Base-by-base conservation (phyloP, 2,888 invertebrate genomes). In the Tanypteryx hageni region DNA sequence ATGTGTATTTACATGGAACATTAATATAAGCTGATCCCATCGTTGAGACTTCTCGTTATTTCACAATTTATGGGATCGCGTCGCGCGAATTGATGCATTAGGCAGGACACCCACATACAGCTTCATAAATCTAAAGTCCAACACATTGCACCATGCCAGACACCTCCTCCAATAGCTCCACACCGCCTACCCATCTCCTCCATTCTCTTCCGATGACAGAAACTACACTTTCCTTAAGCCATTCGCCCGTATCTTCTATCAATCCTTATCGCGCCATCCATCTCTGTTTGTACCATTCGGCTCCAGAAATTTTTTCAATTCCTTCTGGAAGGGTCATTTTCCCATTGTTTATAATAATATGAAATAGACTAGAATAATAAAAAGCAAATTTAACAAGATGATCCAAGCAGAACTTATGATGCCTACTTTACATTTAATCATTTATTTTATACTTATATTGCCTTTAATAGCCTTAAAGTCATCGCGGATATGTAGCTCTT, bases 51-150 rank as follows among this genome's bases (percentile, higher is more conserved):
- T 44, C 44, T 44, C 44, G 44, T 44, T 3, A 44, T 44, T 44
- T 44, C 14, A 31, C 83, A 57, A 83, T 83, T 83, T 83, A 83
- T 83, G 57, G 57, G 83, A 56, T n/a, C n/a, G 56, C 83, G 18
- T 83, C 83, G 44, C 57, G 16, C 83, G 0, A n/a, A 83, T 83
- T 57, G 83, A 83, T 83, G 56, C 83, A 83, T 83, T 83, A 83
- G 83, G n/a, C 56, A 10, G n/a, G 83, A 56, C 83, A n/a, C 13
- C n/a, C 83, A 57, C 83, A 57, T 3, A 14, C 31, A 16, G 11
- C 82, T 82, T 83, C 83, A 83, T 83, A 83, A 83, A 83, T 83
- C 83, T 56, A 9, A 27, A 10, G 83, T 57, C 18, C 56, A 16
- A n/a, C 9, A 44, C 83, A 4, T 27, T 44, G 22, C 11, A 14